Conservation (phyloP, 2,797 vertebrate genomes). For the Oryzias sinensis region DNA sequence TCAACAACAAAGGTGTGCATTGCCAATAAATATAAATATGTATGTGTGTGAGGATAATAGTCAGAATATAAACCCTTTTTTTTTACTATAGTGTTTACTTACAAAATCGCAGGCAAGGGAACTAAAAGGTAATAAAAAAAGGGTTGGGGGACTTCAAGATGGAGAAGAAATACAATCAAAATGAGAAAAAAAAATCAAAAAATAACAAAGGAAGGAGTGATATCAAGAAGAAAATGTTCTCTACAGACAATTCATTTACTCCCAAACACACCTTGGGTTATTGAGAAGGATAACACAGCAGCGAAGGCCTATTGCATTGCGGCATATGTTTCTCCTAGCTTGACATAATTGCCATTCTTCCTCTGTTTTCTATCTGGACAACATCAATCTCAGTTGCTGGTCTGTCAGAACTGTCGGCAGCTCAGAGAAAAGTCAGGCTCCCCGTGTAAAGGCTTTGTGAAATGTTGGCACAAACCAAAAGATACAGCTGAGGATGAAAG, state of each 20-base stretch:
- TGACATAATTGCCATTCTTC: slow-evolving; percentile 85
- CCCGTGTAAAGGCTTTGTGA: slow-evolving; percentile 59
- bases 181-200: slow-evolving; percentile 9
- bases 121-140: slow-evolving; percentile 18
- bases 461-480: slow-evolving; percentile 65
- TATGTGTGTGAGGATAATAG: not conserved
- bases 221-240: slow-evolving; percentile 58
- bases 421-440: slow-evolving; percentile 64
- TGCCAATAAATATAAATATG: not conserved
- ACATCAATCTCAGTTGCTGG: slow-evolving; percentile 81
- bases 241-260: slow-evolving; percentile 77
- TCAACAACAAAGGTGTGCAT: not conserved
- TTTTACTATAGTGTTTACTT: slow-evolving; percentile 2
- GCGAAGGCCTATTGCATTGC: slow-evolving; percentile 67
- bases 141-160: slow-evolving; percentile 2
- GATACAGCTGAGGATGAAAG: slow-evolving; percentile 65
- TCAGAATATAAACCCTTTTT: not conserved
- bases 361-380: slow-evolving; percentile 80
- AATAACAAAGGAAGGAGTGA: slow-evolving; percentile 1
- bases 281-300: slow-evolving; percentile 80
- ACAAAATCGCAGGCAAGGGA: slow-evolving; percentile 13
- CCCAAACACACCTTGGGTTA: slow-evolving; percentile 79
- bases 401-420: slow-evolving; percentile 79
- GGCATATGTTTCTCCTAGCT: slow-evolving; percentile 73
- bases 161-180: slow-evolving; percentile 3